Evolutionary conservation across 2,113 vertebrate genomes (phyloP).

Genomic region (Tachysurus vachellii): DNA sequence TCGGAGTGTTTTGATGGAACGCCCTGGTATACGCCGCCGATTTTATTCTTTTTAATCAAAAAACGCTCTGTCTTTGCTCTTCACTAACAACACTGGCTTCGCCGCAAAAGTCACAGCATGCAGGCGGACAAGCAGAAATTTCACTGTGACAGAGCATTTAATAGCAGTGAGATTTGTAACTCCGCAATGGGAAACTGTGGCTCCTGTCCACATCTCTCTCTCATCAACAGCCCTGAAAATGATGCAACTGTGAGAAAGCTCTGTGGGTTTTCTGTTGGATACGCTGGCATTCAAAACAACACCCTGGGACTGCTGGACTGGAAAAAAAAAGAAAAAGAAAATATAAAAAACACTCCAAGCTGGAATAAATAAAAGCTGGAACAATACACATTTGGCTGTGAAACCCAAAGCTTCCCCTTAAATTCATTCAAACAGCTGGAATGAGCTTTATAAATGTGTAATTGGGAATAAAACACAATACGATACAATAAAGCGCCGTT

Average conservation of each 20-base stretch:
- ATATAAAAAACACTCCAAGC: neutral
- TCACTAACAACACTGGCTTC: no score
- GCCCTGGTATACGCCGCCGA: no score
- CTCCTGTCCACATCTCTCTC: slow-evolving; percentile 51
- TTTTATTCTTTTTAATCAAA: no score
- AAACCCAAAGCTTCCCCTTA: neutral
- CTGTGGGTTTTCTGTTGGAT: neutral
- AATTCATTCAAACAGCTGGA: neutral
- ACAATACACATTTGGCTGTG: slow-evolving; percentile 13
- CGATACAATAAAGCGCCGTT: neutral
- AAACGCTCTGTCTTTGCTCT: no score
- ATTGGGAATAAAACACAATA: slow-evolving; percentile 7
- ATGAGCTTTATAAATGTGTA: neutral
- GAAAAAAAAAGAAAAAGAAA: slow-evolving; percentile 19
- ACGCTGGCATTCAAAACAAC: slow-evolving; percentile 58
- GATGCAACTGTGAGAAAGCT: slow-evolving; percentile 49
- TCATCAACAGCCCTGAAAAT: slow-evolving; percentile 41
- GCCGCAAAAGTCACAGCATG: neutral
- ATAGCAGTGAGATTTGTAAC: slow-evolving; percentile 31
- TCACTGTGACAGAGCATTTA: slow-evolving; percentile 4
- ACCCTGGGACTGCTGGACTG: slow-evolving; percentile 30
- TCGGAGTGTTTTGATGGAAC: no score
- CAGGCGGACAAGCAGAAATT: no score
- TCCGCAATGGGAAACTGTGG: slow-evolving; percentile 29
- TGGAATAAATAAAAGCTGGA: slow-evolving; percentile 16